Evolutionary conservation across 2,113 vertebrate species (phyloP).

Genomic region (Gavialis gangeticus): DNA sequence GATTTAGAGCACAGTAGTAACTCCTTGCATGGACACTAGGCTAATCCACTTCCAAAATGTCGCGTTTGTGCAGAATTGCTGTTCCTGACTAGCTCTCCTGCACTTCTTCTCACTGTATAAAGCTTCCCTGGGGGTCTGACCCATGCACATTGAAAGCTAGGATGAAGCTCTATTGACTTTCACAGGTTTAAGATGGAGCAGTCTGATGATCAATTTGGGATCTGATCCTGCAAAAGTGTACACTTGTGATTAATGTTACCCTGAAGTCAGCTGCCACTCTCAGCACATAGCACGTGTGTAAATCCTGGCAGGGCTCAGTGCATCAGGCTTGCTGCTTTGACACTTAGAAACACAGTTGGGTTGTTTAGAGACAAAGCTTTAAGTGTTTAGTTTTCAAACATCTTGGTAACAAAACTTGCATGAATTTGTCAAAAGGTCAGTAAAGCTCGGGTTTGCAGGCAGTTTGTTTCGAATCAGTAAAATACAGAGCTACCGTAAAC

Average conservation of each 20-base stretch:
- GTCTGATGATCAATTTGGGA: neutral
- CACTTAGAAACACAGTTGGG: neutral
- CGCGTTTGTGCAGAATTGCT: neutral
- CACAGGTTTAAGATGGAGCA: neutral
- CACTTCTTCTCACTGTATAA: neutral
- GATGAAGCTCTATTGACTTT: neutral
- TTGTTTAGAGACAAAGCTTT: neutral
- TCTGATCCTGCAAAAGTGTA: neutral
- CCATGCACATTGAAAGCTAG: neutral
- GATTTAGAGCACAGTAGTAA: accelerated
- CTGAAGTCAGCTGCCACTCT: neutral
- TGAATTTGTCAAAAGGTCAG: neutral
- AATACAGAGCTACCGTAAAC: neutral
- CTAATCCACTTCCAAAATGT: neutral
- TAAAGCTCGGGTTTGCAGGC: neutral
- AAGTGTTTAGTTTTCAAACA: neutral
- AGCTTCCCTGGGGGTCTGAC: too few species aligned
- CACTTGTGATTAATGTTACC: neutral
- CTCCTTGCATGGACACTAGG: neutral
- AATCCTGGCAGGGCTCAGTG: neutral
- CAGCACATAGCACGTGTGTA: neutral
- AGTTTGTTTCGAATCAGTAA: conserved; percentile 4
- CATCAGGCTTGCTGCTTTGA: neutral
- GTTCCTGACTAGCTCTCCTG: too few species aligned
- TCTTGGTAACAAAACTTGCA: neutral